Base-by-base conservation (phyloP, 2,888 invertebrate genomes). In the Physocephala rufipes region DNA sequence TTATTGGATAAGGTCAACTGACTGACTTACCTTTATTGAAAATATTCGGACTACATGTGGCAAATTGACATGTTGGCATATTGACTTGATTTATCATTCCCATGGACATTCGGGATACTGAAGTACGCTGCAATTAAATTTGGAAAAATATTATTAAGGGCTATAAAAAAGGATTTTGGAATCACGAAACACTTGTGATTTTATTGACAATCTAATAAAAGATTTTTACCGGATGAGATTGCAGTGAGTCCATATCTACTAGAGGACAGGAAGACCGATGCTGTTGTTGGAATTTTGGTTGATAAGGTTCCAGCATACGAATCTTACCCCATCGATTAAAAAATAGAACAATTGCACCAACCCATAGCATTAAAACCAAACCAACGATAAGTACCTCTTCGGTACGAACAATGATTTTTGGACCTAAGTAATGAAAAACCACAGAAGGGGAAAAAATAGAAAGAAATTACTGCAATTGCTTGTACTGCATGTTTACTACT, bases 311-410 rank as follows among this genome's bases (percentile, higher is more conserved):
- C 86, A 95, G 86, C 94, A 95, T 95, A 75, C 95, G 91, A 83
- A 96, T 96, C 89, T 96, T 95, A 82, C 95, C 95, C 95, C 95
- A 96, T 75, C 95, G 92, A 87, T 96, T 95, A 89, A 96, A 95
- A 88, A 96, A 96, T 59, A 95, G 88, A 2, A 94, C 93, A 74
- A 95, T 95, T 74, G 95, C 95, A 0, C 93, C 95, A 69, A 94
- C 92, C 96, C 96, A 96, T 16, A 95, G 90, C 62, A 94, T 89
- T 26, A 96, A 88, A 30, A 95, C 95, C 76, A 95, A 90, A 61
- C 93, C 90, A 70, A 96, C 95, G 79, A 95, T 93, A 66, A 95
- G 88, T 21, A 94, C 91, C 83, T 95, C 95, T 85, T 95, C 95
- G 67, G 94, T 92, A 76, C 94, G 90, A 59, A 95, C 93, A 71